phyloP scores from a whole-genome alignment of 2,113 vertebrate species.

The Alligator sinensis region DNA sequence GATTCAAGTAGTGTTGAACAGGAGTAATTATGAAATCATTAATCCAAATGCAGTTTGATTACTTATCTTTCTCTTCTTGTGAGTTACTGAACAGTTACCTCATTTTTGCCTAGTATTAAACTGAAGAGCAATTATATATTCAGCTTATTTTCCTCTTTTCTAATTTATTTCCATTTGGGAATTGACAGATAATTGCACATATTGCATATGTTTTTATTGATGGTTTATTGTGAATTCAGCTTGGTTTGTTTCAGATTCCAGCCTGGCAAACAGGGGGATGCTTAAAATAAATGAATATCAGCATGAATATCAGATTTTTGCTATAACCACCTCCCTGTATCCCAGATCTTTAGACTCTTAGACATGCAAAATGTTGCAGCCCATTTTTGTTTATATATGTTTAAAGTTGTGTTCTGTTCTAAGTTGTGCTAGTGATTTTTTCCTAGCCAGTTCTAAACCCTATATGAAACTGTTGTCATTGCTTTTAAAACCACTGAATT shows the following conservation, averaged over 20 bases:
- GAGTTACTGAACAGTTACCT: neutral
- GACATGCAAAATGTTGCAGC: rapidly evolving
- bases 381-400: neutral
- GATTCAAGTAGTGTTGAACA: neutral
- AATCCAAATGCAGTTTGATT: neutral
- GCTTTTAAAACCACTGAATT: neutral
- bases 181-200: neutral
- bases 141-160: neutral
- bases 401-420: neutral
- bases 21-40: neutral
- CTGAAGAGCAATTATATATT: neutral
- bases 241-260: neutral
- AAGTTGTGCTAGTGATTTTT: neutral
- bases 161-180: neutral
- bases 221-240: neutral
- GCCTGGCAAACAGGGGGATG: neutral
- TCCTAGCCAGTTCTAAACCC: neutral
- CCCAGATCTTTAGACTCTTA: neutral
- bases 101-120: neutral
- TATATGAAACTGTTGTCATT: neutral
- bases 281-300: neutral
- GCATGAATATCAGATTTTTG: neutral
- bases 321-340: neutral
- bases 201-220: neutral
- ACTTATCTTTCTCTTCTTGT: neutral